A percentile compares a stretch with the other conserved stretches of the same genome.
These are phyloP conservation scores for Acrocephalus arundinaceus DNA, from an alignment of 2,113 vertebrate species.

Conservation along the genomic window DNA sequence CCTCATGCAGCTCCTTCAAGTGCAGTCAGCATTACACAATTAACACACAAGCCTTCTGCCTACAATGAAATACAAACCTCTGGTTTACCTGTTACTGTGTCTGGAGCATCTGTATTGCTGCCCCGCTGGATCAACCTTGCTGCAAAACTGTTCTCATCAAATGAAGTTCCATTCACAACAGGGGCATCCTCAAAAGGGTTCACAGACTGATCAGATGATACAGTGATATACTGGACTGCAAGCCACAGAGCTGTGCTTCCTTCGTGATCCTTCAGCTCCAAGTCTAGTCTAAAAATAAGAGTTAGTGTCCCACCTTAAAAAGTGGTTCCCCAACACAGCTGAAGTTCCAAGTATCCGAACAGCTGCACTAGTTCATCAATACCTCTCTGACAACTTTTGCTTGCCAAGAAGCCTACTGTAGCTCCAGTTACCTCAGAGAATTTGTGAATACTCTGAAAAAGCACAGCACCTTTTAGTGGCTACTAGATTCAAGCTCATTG, in stretches of 20 bases:
- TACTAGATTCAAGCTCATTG: not conserved
- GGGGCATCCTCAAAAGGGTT: conserved; percentile 93
- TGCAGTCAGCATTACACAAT: not conserved
- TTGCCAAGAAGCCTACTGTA: not conserved
- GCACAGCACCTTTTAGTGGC: not conserved
- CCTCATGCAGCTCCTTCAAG: not conserved
- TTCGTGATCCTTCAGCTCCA: conserved; percentile 94
- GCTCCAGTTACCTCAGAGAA: not conserved
- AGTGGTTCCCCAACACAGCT: not conserved
- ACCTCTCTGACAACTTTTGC: not conserved
- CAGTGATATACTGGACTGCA: conserved; percentile 91
- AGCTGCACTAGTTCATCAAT: not conserved
- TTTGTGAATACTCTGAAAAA: not conserved
- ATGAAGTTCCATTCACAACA: conserved; percentile 92
- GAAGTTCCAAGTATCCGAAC: not conserved
- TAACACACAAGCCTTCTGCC: not conserved
- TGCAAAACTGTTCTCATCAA: conserved; percentile 96
- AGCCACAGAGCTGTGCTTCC: conserved; percentile 98
- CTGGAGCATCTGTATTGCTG: conserved; percentile 91
- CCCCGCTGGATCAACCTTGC: conserved; percentile 91
- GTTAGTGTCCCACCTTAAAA: not conserved
- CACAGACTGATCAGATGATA: conserved; percentile 88
- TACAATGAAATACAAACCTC: conserved; percentile 41
- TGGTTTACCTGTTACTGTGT: conserved; percentile 82
- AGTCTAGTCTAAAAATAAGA: conserved; percentile 82